Conservation (phyloP, 2,888 invertebrate genomes). For the Drosophila tripunctata region DNA sequence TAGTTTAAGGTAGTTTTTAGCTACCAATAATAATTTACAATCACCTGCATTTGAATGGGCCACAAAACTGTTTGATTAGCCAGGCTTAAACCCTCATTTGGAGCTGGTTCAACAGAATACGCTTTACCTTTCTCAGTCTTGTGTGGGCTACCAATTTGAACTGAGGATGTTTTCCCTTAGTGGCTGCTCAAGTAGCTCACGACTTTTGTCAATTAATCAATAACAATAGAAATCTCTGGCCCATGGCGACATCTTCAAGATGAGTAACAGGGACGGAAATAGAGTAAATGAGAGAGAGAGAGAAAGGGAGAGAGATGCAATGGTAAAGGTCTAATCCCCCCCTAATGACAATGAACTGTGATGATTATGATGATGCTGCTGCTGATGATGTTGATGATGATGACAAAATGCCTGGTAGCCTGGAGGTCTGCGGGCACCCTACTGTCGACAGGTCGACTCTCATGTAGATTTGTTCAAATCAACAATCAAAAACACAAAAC, state of each 20-base stretch:
- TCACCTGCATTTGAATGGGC: not conserved
- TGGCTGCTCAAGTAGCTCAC: constrained; percentile 58
- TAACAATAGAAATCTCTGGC: constrained; percentile 65
- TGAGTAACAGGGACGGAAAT: constrained; percentile 26
- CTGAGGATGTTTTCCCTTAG: constrained; percentile 6
- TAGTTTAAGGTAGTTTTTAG: not conserved
- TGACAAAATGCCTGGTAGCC: constrained; percentile 73
- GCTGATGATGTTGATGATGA: constrained; percentile 60
- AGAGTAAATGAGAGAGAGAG: constrained; percentile 26
- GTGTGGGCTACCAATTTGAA: constrained; percentile 16
- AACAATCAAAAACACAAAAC: constrained; percentile 17
- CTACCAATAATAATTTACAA: not conserved
- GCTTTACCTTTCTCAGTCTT: constrained; percentile 9
- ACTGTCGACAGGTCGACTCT: constrained; percentile 58
- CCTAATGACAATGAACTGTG: constrained; percentile 52
- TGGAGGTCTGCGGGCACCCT: constrained; percentile 72
- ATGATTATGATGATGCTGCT: constrained; percentile 38
- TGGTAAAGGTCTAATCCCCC: constrained; percentile 52
- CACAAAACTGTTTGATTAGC: constrained; percentile 8
- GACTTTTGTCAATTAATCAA: constrained; percentile 72
- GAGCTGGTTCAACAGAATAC: not conserved
- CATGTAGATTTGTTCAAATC: constrained; percentile 25
- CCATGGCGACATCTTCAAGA: constrained; percentile 42
- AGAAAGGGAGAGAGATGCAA: constrained; percentile 17
- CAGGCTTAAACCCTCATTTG: constrained; percentile 5